Conservation (phyloP, 2,113 vertebrate species). For the Rissa tridactyla region DNA sequence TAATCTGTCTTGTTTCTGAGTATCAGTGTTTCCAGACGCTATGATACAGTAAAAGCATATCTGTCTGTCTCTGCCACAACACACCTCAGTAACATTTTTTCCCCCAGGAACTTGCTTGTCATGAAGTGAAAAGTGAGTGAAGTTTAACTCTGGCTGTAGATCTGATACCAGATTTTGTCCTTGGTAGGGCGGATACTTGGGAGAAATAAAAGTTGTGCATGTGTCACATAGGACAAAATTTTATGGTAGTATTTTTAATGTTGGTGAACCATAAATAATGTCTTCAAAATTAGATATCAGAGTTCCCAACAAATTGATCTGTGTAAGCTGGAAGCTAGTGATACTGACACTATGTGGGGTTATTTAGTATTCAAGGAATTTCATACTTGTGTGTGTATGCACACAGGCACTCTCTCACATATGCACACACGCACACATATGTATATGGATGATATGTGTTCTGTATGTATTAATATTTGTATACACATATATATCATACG, state of each 20-base stretch:
- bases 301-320: background rate
- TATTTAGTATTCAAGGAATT: background rate
- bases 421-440: too few species aligned
- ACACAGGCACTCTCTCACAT: accelerated
- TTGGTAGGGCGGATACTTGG: background rate
- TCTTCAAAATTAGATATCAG: background rate
- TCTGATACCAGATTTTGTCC: background rate
- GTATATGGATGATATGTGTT: background rate
- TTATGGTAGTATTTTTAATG: background rate
- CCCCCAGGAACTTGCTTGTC: background rate
- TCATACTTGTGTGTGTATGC: accelerated
- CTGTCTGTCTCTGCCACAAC: background rate
- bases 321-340: background rate
- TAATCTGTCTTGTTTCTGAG: background rate
- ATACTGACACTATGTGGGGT: background rate
- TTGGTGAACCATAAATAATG: background rate
- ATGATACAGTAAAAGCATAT: background rate
- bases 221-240: background rate
- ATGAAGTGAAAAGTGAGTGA: background rate
- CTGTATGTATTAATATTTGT: background rate
- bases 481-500: accelerated
- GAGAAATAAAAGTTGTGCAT: background rate
- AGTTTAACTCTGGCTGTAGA: background rate
- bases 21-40: background rate
- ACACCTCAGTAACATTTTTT: background rate